These are phyloP conservation scores for Dasyprocta punctata DNA, from an alignment of 2,113 vertebrate species.

Conservation along the genomic window DNA sequence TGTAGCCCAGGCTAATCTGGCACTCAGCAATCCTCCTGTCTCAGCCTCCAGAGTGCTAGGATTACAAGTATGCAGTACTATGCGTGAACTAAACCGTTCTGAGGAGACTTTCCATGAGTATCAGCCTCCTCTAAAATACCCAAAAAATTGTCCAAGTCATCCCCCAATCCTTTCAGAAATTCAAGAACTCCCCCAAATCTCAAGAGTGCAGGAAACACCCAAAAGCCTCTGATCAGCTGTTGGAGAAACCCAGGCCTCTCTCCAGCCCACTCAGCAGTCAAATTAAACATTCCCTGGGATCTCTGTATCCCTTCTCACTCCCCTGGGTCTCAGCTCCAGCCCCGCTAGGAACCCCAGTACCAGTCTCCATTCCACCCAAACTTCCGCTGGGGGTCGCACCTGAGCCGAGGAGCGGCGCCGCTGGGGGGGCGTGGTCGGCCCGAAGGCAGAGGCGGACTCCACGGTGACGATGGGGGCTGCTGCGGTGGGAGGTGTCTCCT, in stretches of 20 bases:
- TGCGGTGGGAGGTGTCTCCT: slow-evolving; percentile 91
- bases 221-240: not conserved
- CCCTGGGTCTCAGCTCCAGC: not conserved
- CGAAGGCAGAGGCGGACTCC: slow-evolving; percentile 92
- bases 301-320: not conserved
- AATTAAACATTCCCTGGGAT: not conserved
- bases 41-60: not conserved
- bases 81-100: not conserved
- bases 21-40: not conserved
- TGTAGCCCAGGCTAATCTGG: not conserved
- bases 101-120: not conserved
- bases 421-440: slow-evolving; percentile 87
- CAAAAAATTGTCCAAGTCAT: not conserved
- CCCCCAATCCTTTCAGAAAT: not conserved
- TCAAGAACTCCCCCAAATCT: slow-evolving; percentile 3
- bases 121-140: not conserved
- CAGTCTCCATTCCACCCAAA: not conserved
- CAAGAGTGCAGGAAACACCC: not conserved
- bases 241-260: not conserved
- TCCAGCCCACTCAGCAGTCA: not conserved
- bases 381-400: slow-evolving; percentile 81
- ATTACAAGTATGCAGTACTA: not conserved
- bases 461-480: slow-evolving; percentile 91
- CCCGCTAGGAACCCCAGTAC: not conserved
- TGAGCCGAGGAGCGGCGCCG: slow-evolving; percentile 82